phyloP scores from a whole-genome alignment of 2,113 vertebrate species.

The Porphyrio hochstetteri region DNA sequence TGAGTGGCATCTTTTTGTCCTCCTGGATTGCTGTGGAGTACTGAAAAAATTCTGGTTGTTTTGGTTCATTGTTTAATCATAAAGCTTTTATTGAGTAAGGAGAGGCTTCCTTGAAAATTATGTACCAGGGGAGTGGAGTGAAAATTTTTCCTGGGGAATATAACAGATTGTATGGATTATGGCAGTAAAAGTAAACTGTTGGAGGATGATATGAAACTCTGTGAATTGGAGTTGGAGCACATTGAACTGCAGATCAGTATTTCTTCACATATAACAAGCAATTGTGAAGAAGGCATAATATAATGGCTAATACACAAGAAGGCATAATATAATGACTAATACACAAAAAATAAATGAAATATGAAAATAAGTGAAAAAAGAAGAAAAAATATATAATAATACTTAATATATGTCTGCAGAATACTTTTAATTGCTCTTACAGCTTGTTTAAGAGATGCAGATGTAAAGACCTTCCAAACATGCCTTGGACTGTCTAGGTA shows the following conservation, averaged over 20 bases:
- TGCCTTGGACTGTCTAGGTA: not conserved
- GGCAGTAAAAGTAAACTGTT: not conserved
- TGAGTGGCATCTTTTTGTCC: not conserved
- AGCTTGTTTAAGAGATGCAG: not conserved
- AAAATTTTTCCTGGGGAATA: not conserved
- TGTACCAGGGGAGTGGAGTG: accelerated
- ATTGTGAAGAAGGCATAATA: not conserved
- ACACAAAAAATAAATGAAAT: not conserved
- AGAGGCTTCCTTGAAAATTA: not conserved
- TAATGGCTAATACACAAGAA: not conserved
- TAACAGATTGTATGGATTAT: not conserved
- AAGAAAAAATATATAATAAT: not conserved
- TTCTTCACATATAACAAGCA: not conserved
- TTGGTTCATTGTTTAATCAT: not conserved
- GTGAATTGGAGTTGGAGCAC: not conserved
- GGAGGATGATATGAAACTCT: not conserved
- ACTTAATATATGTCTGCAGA: not conserved
- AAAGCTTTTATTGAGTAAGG: not conserved
- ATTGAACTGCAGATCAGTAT: not conserved
- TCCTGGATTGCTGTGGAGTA: not conserved
- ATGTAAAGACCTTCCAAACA: not conserved
- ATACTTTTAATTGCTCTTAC: not conserved
- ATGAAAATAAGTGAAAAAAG: not conserved
- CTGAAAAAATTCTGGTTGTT: not conserved
- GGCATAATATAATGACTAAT: not conserved